Percentiles rank a stretch among this genome's conserved stretches.
These are phyloP conservation scores for Coleophora deauratella DNA, from an alignment of 2,888 invertebrate species.

Conservation along the genomic window DNA sequence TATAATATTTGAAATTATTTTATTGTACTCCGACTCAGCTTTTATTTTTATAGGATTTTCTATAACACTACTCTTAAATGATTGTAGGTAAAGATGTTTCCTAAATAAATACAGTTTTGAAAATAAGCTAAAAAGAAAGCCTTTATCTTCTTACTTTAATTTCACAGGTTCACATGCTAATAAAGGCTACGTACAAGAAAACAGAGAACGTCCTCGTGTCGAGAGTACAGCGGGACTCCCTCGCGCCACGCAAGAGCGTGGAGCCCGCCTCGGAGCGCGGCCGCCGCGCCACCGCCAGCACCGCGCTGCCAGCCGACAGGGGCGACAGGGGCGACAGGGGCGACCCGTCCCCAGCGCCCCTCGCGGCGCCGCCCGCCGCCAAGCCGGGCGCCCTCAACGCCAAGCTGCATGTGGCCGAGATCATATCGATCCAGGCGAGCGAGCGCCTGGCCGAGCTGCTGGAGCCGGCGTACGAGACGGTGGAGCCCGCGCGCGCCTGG, in stretches of 20 bases:
- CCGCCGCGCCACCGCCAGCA: slow-evolving; percentile 53
- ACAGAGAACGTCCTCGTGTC: slow-evolving; percentile 55
- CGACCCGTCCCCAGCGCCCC: background rate
- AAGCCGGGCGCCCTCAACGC: slow-evolving; percentile 36
- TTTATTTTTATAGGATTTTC: no score
- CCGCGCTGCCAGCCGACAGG: slow-evolving; percentile 38
- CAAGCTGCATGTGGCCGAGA: slow-evolving; percentile 59
- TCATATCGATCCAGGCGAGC: slow-evolving; percentile 58
- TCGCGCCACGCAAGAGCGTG: slow-evolving; percentile 34
- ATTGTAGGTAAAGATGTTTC: no score
- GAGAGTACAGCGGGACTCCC: slow-evolving; percentile 43
- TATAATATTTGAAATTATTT: no score
- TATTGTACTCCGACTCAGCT: no score
- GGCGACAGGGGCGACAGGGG: slow-evolving; percentile 16
- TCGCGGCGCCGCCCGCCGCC: slow-evolving; percentile 32
- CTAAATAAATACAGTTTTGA: no score
- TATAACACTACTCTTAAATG: no score
- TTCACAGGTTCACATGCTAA: slow-evolving; percentile 52
- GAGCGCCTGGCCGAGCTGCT: slow-evolving; percentile 59
- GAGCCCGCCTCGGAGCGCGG: slow-evolving; percentile 30
- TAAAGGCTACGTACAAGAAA: slow-evolving; percentile 59
- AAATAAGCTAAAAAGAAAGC: no score
- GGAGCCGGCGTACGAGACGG: slow-evolving; percentile 61
- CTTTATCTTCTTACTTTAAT: no score
- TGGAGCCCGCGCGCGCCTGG: slow-evolving; percentile 38